Evolutionary conservation across 1,140 invertebrate genomes (phyloP).

Genomic region (Drosophila chauvacae): DNA sequence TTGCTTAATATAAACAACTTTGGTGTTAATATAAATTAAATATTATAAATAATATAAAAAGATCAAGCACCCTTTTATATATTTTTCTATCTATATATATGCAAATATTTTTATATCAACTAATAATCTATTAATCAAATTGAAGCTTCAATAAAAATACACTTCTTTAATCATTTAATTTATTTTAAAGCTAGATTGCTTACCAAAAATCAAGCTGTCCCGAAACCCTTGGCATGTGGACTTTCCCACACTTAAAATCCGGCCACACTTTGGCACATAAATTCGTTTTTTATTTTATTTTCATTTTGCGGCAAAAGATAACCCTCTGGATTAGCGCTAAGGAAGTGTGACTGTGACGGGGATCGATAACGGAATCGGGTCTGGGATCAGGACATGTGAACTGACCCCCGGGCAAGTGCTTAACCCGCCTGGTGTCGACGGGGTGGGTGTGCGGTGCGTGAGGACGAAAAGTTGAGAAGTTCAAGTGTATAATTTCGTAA

Average conservation of each 20-base stretch:
- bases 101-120: too few species aligned
- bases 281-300: constrained; percentile 12
- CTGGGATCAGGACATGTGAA: constrained; percentile 21
- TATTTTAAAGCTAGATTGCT: background rate
- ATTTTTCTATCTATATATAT: too few species aligned
- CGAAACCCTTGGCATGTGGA: background rate
- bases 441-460: background rate
- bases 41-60: too few species aligned
- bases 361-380: background rate
- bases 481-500: constrained; percentile 79
- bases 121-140: background rate
- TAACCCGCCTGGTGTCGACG: constrained; percentile 42
- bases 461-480: constrained; percentile 65
- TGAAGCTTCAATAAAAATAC: too few species aligned
- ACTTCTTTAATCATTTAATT: background rate
- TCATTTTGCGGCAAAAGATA: background rate
- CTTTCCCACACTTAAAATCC: constrained; percentile 33
- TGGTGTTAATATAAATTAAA: too few species aligned
- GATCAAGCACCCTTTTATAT: too few species aligned
- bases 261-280: constrained; percentile 1
- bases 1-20: background rate
- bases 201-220: too few species aligned
- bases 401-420: constrained; percentile 24
- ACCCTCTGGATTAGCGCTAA: constrained; percentile 10
- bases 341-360: constrained; percentile 46